Evolutionary conservation across 2,888 invertebrate genomes (phyloP).

Genomic region (Tenthredo livida): DNA sequence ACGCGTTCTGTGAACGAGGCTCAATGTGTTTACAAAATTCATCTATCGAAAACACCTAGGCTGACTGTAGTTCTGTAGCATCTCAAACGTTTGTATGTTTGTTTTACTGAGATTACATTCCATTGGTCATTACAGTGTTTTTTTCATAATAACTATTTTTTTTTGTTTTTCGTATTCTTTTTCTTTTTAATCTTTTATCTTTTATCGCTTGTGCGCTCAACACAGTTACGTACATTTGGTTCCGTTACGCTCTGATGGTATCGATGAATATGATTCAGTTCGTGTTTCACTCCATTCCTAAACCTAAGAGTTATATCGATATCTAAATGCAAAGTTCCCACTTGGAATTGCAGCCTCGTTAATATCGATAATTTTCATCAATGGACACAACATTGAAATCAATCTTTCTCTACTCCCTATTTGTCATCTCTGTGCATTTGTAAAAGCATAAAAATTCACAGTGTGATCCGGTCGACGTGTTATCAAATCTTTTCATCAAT

Average conservation of each 20-base stretch:
- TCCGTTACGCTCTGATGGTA: conserved; percentile 14
- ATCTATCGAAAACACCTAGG: too few species aligned
- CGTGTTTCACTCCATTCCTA: conserved; percentile 11
- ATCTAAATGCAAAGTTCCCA: background rate
- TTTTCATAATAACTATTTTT: conserved; percentile 21
- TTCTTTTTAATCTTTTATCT: background rate
- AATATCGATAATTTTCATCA: background rate
- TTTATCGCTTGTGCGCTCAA: conserved; percentile 34
- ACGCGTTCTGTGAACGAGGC: too few species aligned
- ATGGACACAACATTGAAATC: conserved; percentile 21
- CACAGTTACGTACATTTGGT: conserved; percentile 32
- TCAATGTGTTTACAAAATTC: too few species aligned
- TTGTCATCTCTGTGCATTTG: background rate
- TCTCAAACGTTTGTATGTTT: conserved; percentile 40
- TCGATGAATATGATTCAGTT: conserved; percentile 8
- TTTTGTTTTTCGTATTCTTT: background rate
- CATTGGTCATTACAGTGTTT: conserved; percentile 51
- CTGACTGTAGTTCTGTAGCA: too few species aligned
- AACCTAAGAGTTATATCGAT: background rate
- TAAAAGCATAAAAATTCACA: background rate
- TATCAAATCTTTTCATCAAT: too few species aligned
- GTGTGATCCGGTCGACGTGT: too few species aligned
- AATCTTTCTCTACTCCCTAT: background rate
- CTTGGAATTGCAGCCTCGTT: conserved; percentile 7
- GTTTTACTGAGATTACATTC: conserved; percentile 50